phyloP scores from a whole-genome alignment of 2,888 invertebrate species.

The Rambutsinella grinnellia region DNA sequence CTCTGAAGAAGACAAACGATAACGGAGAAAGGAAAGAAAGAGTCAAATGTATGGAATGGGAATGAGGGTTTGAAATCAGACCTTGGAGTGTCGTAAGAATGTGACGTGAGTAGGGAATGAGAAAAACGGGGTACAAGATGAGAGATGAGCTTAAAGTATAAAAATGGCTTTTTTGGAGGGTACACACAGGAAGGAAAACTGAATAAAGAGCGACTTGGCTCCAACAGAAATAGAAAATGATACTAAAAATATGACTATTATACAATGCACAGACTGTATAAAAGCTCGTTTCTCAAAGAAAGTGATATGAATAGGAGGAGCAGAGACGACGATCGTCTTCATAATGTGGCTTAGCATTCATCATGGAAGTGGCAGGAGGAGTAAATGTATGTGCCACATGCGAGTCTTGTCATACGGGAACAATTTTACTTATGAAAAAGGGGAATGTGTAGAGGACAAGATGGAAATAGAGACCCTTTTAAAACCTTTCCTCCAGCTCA shows the following conservation, averaged over 20 bases:
- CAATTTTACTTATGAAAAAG: conserved; percentile 54
- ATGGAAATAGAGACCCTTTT: too few relatives aligned
- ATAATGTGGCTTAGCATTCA: conserved; percentile 52
- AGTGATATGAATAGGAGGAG: too few relatives aligned
- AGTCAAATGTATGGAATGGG: conserved; percentile 31
- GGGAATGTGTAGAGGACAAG: conserved; percentile 47
- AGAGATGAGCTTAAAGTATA: conserved; percentile 45
- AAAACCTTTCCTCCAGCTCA: conserved; percentile 32
- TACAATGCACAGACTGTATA: too few relatives aligned
- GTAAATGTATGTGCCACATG: conserved; percentile 51
- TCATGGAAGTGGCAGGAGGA: conserved; percentile 43
- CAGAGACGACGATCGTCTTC: conserved; percentile 21
- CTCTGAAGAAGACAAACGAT: conserved; percentile 11
- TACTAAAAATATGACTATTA: too few relatives aligned
- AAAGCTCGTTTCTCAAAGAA: too few relatives aligned
- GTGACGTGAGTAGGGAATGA: conserved; percentile 47
- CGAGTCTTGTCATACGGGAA: conserved; percentile 49
- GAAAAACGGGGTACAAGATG: conserved; percentile 27
- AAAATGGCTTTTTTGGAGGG: conserved; percentile 8
- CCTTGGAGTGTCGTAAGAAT: conserved; percentile 51
- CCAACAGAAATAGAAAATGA: conserved; percentile 37
- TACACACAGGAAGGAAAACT: not conserved
- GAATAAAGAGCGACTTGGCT: conserved; percentile 9
- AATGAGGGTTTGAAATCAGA: conserved; percentile 48
- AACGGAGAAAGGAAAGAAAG: conserved; percentile 4